A percentile compares a stretch with the other conserved stretches of the same genome.
These are phyloP conservation scores for Leptinotarsa undecemlineata DNA, from an alignment of 1,140 invertebrate species.

Conservation along the genomic window DNA sequence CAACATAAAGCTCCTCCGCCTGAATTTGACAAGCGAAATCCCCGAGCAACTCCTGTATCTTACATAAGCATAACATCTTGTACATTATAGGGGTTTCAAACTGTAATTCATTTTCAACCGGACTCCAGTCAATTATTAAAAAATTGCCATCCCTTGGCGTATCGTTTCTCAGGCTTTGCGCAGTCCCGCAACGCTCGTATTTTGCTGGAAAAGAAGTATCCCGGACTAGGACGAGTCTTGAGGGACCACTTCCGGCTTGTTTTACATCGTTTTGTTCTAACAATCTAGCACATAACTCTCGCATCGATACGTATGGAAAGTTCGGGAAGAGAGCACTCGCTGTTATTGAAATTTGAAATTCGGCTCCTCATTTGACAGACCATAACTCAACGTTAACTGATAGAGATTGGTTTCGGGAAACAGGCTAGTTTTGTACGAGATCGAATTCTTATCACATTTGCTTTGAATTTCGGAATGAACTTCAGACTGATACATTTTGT, in stretches of 20 bases:
- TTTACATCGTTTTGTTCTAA: slow-evolving; percentile 59
- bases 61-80: slow-evolving; percentile 48
- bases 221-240: slow-evolving; percentile 45
- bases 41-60: slow-evolving; percentile 46
- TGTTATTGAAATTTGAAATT: slow-evolving; percentile 56
- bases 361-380: slow-evolving; percentile 51
- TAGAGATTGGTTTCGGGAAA: not conserved
- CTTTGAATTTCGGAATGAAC: not conserved
- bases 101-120: slow-evolving; percentile 59
- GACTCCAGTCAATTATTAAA: slow-evolving; percentile 60
- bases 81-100: slow-evolving; percentile 49
- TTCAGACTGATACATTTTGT: not conserved
- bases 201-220: slow-evolving; percentile 44
- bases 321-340: slow-evolving; percentile 45
- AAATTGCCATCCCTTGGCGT: slow-evolving; percentile 56
- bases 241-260: slow-evolving; percentile 55
- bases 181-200: slow-evolving; percentile 55
- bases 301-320: slow-evolving; percentile 42
- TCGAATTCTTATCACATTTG: not conserved
- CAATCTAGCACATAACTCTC: slow-evolving; percentile 55
- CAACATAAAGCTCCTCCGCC: slow-evolving; percentile 22
- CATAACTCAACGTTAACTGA: slow-evolving; percentile 46
- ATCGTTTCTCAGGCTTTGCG: slow-evolving; percentile 52
- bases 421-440: not conserved
- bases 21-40: slow-evolving; percentile 47